These are phyloP conservation scores for Pterophyllum scalare DNA, from an alignment of 2,113 vertebrate species.

Conservation along the genomic window DNA sequence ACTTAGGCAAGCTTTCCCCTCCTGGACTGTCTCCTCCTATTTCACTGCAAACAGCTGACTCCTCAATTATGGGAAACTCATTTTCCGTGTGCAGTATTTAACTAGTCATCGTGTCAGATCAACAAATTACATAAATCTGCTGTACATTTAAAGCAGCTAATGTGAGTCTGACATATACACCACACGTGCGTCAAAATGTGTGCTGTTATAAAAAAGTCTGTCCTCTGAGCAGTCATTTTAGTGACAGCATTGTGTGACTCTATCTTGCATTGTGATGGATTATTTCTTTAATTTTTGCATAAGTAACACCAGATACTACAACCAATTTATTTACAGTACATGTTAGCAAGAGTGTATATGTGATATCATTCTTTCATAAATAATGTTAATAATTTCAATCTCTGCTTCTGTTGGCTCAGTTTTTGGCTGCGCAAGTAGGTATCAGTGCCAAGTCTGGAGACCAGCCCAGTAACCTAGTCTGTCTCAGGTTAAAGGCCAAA, in stretches of 20 bases:
- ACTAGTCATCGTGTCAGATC: not conserved
- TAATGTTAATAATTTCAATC: not conserved
- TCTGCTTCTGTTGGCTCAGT: not conserved
- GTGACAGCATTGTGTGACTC: not conserved
- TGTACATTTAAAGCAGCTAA: not conserved
- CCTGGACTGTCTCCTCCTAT: not conserved
- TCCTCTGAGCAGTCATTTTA: no score
- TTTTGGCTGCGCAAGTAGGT: not conserved
- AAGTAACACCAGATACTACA: not conserved
- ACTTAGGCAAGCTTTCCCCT: not conserved
- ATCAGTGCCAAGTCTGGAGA: slow-evolving; percentile 1
- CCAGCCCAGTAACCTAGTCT: not conserved
- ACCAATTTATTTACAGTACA: not conserved
- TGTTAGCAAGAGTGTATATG: not conserved
- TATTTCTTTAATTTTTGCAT: not conserved
- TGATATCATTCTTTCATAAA: not conserved
- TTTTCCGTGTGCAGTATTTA: not conserved
- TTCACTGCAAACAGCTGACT: not conserved
- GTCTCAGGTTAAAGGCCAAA: not conserved
- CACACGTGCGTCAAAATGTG: no score
- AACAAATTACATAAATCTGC: not conserved
- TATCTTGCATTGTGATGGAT: not conserved
- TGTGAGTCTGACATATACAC: not conserved
- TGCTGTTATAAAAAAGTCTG: no score
- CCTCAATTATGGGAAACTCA: not conserved